These are phyloP conservation scores for Nomada ruficornis DNA, from an alignment of 2,888 invertebrate genomes.

Conservation along the genomic window DNA sequence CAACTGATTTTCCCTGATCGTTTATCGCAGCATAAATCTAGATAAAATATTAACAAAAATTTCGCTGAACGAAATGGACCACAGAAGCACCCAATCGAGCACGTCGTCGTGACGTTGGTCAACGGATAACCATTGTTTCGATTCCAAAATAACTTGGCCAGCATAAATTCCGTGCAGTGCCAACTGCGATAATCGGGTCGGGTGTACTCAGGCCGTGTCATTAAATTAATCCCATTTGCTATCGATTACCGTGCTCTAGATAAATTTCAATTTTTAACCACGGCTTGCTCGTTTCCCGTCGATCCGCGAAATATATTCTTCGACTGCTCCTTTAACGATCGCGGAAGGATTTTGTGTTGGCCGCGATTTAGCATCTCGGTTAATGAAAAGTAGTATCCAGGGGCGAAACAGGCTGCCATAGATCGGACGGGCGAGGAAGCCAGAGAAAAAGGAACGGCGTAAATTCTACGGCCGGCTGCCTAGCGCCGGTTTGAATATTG, in stretches of 20 bases:
- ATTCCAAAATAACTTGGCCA: slow-evolving; percentile 39
- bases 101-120: slow-evolving; percentile 1
- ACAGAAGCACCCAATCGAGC: not conserved
- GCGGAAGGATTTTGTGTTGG: slow-evolving; percentile 4
- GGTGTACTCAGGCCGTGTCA: slow-evolving; percentile 30
- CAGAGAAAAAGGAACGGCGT: slow-evolving; percentile 22
- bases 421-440: slow-evolving; percentile 1
- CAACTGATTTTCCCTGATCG: not conserved
- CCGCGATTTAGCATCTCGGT: slow-evolving; percentile 5
- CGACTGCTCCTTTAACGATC: not conserved
- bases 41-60: slow-evolving; percentile 6
- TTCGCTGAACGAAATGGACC: not conserved
- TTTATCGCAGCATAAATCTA: not conserved
- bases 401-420: slow-evolving; percentile 10
- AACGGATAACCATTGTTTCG: slow-evolving; percentile 31
- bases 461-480: slow-evolving; percentile 46
- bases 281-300: not conserved
- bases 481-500: slow-evolving; percentile 54
- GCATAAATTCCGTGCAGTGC: slow-evolving; percentile 37
- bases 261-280: slow-evolving; percentile 18
- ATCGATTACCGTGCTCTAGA: slow-evolving; percentile 37
- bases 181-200: slow-evolving; percentile 48
- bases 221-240: slow-evolving; percentile 61
- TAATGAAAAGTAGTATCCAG: slow-evolving; percentile 38
- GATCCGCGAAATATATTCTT: not conserved